A percentile compares a stretch with the other conserved stretches of the same genome.
Evolutionary conservation across 2,113 vertebrate species (phyloP).

Genomic region (Paramisgurnus dabryanus): DNA sequence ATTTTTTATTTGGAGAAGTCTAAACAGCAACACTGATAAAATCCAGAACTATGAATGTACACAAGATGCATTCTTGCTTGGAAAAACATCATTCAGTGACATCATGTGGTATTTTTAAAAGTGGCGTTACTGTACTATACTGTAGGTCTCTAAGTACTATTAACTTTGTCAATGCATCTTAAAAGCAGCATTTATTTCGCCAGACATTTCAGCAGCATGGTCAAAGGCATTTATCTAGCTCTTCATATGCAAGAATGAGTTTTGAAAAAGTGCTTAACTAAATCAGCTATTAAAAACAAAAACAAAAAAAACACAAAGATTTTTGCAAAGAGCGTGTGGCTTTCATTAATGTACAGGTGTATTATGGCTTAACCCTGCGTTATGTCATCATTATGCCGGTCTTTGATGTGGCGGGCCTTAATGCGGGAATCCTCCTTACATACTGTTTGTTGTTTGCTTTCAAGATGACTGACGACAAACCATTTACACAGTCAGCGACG

Average conservation of each 20-base stretch:
- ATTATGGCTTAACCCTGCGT: background rate
- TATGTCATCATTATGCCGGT: background rate
- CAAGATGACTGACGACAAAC: constrained; percentile 36
- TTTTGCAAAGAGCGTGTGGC: background rate
- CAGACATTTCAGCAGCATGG: too few relatives aligned
- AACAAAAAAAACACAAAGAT: background rate
- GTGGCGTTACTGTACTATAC: too few relatives aligned
- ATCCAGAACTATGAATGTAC: too few relatives aligned
- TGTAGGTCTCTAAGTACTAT: too few relatives aligned
- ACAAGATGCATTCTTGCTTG: too few relatives aligned
- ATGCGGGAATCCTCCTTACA: constrained; percentile 28
- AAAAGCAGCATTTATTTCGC: too few relatives aligned
- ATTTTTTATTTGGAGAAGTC: background rate
- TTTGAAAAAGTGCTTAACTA: too few relatives aligned
- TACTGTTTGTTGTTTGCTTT: constrained; percentile 11
- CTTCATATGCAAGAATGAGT: too few relatives aligned
- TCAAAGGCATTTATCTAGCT: too few relatives aligned
- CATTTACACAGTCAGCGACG: background rate
- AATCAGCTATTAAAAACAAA: background rate
- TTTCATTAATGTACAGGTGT: background rate
- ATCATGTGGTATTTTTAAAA: too few relatives aligned
- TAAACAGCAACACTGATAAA: background rate
- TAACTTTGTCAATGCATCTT: too few relatives aligned
- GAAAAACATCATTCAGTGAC: too few relatives aligned
- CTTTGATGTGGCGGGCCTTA: constrained; percentile 40